These are phyloP conservation scores for Ganaspis sp. DNA, from an alignment of 1,140 invertebrate genomes.

Conservation along the genomic window DNA sequence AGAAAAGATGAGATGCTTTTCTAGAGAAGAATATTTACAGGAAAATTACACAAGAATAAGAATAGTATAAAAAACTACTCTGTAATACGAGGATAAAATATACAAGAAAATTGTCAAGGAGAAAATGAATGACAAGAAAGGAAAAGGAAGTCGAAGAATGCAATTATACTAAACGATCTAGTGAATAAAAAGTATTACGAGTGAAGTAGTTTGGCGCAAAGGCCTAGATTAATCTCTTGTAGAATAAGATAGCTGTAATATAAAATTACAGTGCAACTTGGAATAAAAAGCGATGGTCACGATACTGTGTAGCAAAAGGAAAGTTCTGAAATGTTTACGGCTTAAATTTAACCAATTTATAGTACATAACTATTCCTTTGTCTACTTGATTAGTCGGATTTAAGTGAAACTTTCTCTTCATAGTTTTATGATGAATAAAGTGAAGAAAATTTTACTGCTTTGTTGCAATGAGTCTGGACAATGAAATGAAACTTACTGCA, in stretches of 20 bases:
- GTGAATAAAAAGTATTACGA: conserved; percentile 8
- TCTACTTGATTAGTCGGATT: not conserved
- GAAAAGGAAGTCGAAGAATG: conserved; percentile 11
- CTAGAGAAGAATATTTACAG: not conserved
- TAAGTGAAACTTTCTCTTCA: not conserved
- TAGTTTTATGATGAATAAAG: not conserved
- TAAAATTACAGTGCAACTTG: not conserved
- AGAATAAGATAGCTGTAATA: not conserved
- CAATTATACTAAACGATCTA: conserved; percentile 8
- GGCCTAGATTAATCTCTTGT: not conserved
- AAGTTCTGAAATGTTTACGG: not conserved
- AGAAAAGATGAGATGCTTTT: too few species aligned
- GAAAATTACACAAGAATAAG: not conserved
- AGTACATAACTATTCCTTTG: not conserved
- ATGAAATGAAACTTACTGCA: too few species aligned
- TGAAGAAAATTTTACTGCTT: not conserved
- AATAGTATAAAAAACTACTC: not conserved
- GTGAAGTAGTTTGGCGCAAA: not conserved
- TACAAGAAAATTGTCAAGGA: not conserved
- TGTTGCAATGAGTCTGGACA: not conserved
- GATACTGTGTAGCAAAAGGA: not conserved
- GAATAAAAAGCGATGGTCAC: not conserved
- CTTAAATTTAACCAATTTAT: not conserved
- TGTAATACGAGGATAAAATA: not conserved
- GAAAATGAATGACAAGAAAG: not conserved